A percentile compares a stretch with the other conserved stretches of the same genome.
phyloP scores from a whole-genome alignment of 2,113 vertebrate species.

The Spea multiplicata region DNA sequence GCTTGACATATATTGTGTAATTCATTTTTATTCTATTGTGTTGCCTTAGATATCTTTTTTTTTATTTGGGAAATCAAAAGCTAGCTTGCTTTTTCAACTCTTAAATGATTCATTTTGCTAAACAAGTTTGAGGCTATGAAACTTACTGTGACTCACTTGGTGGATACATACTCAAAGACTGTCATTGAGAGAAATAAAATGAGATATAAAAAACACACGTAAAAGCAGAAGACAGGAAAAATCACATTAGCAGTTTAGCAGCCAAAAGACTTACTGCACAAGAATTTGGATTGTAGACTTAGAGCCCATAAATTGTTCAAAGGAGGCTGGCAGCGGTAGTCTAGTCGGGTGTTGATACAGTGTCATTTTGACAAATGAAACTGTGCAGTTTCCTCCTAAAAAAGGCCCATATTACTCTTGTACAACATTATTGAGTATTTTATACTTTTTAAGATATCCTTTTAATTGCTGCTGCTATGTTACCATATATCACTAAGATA shows the following conservation, averaged over 20 bases:
- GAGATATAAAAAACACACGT: background rate
- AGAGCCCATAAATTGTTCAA: constrained; percentile 27
- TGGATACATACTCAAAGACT: constrained; percentile 25
- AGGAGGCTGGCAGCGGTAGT: constrained; percentile 43
- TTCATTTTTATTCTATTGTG: too few relatives aligned
- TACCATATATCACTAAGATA: background rate
- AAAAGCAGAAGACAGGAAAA: constrained; percentile 44
- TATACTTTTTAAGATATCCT: background rate
- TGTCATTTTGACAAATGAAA: constrained; percentile 50
- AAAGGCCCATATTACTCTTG: constrained; percentile 25
- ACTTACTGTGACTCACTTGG: constrained; percentile 21
- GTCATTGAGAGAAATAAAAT: constrained; percentile 28
- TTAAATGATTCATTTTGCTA: background rate
- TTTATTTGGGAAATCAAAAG: background rate
- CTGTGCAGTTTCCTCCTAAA: background rate
- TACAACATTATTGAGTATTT: background rate
- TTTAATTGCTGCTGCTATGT: constrained; percentile 26
- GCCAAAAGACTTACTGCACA: constrained; percentile 19
- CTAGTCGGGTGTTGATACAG: constrained; percentile 46
- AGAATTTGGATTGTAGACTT: constrained; percentile 28
- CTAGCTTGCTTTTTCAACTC: background rate
- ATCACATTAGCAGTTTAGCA: constrained; percentile 52
- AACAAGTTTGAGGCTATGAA: constrained; percentile 1
- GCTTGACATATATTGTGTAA: too few relatives aligned
- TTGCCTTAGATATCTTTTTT: background rate